Evolutionary conservation across 2,888 invertebrate species (phyloP).

Genomic region (Sphaerophoria taeniata): DNA sequence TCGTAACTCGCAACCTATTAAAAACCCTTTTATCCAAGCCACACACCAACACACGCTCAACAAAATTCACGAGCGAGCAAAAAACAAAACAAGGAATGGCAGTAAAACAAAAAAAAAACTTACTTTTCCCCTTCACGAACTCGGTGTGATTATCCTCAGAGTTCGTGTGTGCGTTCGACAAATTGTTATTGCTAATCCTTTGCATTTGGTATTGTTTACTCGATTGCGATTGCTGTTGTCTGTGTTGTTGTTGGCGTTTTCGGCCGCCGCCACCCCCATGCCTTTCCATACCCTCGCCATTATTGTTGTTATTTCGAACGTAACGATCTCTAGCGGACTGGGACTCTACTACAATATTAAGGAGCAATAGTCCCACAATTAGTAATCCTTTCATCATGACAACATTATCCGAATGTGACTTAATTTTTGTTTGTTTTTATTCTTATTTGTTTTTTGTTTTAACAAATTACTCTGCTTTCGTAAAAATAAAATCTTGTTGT

Average conservation of each 20-base stretch:
- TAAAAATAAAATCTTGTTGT: background rate
- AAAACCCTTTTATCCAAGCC: background rate
- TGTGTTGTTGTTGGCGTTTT: constrained; percentile 59
- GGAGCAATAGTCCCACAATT: constrained; percentile 78
- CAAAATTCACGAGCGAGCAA: background rate
- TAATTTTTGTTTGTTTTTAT: constrained; percentile 20
- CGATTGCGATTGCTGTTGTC: constrained; percentile 72
- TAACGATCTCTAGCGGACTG: constrained; percentile 77
- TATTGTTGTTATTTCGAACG: constrained; percentile 78
- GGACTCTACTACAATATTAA: constrained; percentile 78
- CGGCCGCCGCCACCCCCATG: constrained; percentile 46
- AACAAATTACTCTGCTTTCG: constrained; percentile 2
- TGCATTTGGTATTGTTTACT: constrained; percentile 73
- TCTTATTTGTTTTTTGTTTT: constrained; percentile 13
- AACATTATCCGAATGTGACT: constrained; percentile 73
- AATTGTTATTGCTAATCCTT: constrained; percentile 69
- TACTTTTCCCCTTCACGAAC: constrained; percentile 91
- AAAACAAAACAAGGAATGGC: no score
- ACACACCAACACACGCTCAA: background rate
- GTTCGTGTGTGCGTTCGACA: constrained; percentile 47
- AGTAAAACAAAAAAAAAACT: constrained; percentile 82
- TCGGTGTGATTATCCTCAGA: constrained; percentile 84
- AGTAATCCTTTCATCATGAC: constrained; percentile 78
- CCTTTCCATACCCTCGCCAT: constrained; percentile 31
- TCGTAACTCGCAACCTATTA: background rate